Evolutionary conservation across 2,888 invertebrate genomes (phyloP).

Genomic region (Diaphora mendica): DNA sequence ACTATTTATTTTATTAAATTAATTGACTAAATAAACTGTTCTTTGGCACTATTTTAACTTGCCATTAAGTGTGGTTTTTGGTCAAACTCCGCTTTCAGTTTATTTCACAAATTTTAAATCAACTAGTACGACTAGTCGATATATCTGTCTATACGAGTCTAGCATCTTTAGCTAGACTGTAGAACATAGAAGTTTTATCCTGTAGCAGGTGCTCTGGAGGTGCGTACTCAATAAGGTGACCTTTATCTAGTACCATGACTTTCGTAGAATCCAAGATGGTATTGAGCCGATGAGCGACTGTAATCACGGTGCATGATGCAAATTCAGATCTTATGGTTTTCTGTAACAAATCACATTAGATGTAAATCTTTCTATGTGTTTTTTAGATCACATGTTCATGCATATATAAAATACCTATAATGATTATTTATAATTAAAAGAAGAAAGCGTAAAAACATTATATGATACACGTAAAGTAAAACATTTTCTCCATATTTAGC

Average conservation of each 20-base stretch:
- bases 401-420: too few relatives aligned
- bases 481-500: too few relatives aligned
- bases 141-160: background rate
- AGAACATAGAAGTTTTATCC: constrained; percentile 84
- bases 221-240: constrained; percentile 92
- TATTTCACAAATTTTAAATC: background rate
- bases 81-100: background rate
- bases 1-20: too few relatives aligned
- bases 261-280: constrained; percentile 96
- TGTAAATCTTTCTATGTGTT: background rate
- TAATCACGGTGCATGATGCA: constrained; percentile 94
- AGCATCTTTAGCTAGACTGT: constrained; percentile 61
- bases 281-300: constrained; percentile 97
- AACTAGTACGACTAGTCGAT: background rate
- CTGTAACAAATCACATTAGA: constrained; percentile 72
- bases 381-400: too few relatives aligned
- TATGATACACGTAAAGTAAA: too few relatives aligned
- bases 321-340: constrained; percentile 96
- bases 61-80: background rate
- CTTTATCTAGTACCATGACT: constrained; percentile 93
- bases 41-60: too few relatives aligned
- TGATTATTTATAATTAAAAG: too few relatives aligned
- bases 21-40: too few relatives aligned
- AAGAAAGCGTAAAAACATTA: too few relatives aligned
- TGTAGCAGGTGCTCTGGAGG: constrained; percentile 89